Evolutionary conservation across 2,113 vertebrate species (phyloP).

Genomic region (Nothoprocta perdicaria): DNA sequence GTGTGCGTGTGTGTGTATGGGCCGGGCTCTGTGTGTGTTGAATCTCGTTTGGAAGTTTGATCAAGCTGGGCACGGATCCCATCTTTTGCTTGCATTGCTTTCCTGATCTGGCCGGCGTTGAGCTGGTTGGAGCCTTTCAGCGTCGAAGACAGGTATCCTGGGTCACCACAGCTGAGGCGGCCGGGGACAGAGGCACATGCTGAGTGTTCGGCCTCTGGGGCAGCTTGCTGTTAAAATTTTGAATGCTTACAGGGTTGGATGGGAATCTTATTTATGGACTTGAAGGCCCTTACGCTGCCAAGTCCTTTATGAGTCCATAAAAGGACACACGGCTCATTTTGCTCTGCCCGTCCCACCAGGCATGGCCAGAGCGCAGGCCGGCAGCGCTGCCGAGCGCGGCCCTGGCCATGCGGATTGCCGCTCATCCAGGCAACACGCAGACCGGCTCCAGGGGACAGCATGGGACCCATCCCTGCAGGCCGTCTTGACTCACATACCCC

Average conservation of each 20-base stretch:
- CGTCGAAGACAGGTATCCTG: neutral
- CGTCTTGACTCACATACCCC: neutral
- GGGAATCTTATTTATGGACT: neutral
- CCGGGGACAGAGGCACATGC: neutral
- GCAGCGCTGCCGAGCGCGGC: neutral
- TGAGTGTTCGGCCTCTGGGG: neutral
- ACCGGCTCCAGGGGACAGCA: constrained; percentile 7
- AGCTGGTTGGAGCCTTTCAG: neutral
- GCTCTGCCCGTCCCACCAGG: neutral
- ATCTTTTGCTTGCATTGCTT: neutral
- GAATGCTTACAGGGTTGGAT: neutral
- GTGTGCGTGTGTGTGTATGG: rapidly evolving
- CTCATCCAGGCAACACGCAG: constrained; percentile 32
- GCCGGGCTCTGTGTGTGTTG: neutral
- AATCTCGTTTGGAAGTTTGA: neutral
- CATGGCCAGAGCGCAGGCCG: neutral
- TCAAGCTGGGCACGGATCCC: neutral
- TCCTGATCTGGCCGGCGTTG: neutral
- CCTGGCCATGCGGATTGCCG: neutral
- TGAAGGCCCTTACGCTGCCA: neutral
- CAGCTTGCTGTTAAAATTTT: neutral
- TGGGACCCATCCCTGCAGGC: neutral
- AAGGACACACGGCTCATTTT: neutral
- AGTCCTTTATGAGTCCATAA: neutral
- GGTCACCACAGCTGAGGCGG: neutral